Percentiles rank a stretch among this genome's conserved stretches.
phyloP scores from a whole-genome alignment of 2,797 vertebrate genomes.

The Smutsia gigantea region DNA sequence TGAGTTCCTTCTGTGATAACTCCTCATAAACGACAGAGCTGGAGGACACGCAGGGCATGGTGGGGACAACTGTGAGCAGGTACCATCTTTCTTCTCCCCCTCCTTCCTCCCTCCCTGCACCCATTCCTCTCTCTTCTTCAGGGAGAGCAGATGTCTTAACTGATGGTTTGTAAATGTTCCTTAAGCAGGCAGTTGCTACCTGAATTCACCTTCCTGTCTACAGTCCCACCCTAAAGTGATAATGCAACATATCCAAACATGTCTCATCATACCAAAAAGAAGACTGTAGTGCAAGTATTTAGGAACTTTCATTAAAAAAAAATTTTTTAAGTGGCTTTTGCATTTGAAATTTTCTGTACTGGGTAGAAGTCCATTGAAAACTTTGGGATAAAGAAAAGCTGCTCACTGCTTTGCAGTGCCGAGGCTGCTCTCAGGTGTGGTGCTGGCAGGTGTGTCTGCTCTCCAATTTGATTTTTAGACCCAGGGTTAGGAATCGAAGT shows the following conservation, averaged over 20 bases:
- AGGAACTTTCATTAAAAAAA: slow-evolving; percentile 52
- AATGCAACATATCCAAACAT: slow-evolving; percentile 42
- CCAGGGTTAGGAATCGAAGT: neutral
- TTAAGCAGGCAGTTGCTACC: slow-evolving; percentile 24
- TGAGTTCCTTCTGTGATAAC: neutral
- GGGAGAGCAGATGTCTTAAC: neutral
- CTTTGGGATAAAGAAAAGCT: neutral
- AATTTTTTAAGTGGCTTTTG: slow-evolving; percentile 40
- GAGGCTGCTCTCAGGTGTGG: neutral
- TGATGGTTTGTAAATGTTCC: slow-evolving; percentile 35
- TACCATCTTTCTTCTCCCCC: neutral
- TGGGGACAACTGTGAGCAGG: neutral
- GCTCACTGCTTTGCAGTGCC: neutral
- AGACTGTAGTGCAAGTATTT: slow-evolving; percentile 47
- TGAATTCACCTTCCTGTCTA: slow-evolving; percentile 65
- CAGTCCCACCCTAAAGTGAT: slow-evolving; percentile 8
- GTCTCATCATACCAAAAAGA: slow-evolving; percentile 12
- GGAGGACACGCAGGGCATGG: neutral
- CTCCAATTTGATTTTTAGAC: neutral
- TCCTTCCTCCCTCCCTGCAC: neutral
- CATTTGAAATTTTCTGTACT: neutral
- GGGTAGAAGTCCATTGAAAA: neutral
- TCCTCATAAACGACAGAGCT: neutral
- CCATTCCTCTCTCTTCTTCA: neutral
- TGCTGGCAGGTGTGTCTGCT: neutral